Base-by-base conservation (phyloP, 2,888 invertebrate genomes). In the Copidosoma aretas region DNA sequence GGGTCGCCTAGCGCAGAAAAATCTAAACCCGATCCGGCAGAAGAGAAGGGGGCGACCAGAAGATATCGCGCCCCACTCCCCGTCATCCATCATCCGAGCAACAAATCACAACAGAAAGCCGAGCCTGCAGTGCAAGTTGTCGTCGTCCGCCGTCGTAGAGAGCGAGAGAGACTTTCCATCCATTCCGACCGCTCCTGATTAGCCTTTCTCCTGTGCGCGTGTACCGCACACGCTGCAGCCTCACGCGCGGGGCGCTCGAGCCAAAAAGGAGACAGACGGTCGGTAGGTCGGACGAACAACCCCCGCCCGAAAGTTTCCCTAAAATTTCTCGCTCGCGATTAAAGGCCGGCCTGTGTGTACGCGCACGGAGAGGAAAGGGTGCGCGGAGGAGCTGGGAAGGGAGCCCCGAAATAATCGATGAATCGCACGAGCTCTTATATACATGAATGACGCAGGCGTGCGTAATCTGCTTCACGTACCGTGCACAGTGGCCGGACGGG, bases 331-430 rank as follows among this genome's bases (percentile, higher is more conserved):
- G 22, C 22, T 57, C 43, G 68, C 60, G 53, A n/a, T 21, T 19
- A 56, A 46, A 46, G 43, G 43, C 8, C 8, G 32, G 32, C 32
- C 4, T 15, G 41, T 41, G 41, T 46, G 43, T 12, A 17, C 15
- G 43, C 15, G 43, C 69, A 73, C 71, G 69, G 71, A 32, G 32
- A 32, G 71, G 71, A 70, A 73, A 64, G 59, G 49, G 73, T 60
- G 69, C 69, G 62, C 67, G 71, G 67, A 66, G 74, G 64, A 53
- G 70, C 73, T 73, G 73, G 73, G 78, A 77, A 77, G 78, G 79
- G 77, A 78, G 77, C 74, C 77, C 75, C 77, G 79, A 77, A 79
- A 79, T 78, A 81, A 81, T 81, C 81, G 79, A 81, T 81, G 80
- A 80, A 81, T 81, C 78, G 59, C 32, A 51, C 24, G 25, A n/a